phyloP scores from a whole-genome alignment of 1,140 invertebrate genomes.

The Diabrotica virgifera region DNA sequence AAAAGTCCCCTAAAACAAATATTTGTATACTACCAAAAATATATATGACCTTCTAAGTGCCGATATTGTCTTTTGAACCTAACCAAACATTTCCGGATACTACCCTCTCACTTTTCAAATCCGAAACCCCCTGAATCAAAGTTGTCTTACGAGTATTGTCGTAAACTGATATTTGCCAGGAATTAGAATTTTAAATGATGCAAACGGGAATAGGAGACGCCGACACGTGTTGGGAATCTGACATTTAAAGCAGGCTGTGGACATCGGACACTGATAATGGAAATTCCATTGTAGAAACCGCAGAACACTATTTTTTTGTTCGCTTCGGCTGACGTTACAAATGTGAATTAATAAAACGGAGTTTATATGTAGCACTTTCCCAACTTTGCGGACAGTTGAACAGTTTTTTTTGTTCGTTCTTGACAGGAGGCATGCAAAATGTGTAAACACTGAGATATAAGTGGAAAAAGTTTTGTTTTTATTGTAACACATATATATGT shows the following conservation, averaged over 20 bases:
- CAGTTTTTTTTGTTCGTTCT: conserved; percentile 1
- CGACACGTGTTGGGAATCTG: not conserved
- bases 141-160: conserved; percentile 6
- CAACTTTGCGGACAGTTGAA: not conserved
- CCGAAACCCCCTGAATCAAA: not conserved
- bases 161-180: not conserved
- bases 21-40: no score
- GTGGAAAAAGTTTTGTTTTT: not conserved
- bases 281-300: conserved; percentile 5
- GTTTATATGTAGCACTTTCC: not conserved
- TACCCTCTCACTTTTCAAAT: not conserved
- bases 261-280: not conserved
- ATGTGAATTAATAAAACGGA: conserved; percentile 1
- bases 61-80: no score
- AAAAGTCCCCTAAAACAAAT: no score
- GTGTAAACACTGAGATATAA: not conserved
- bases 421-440: not conserved
- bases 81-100: no score
- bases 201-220: not conserved
- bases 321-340: conserved; percentile 1
- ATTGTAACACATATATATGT: no score
- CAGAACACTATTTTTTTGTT: not conserved
- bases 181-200: conserved; percentile 3
- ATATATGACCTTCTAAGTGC: no score
- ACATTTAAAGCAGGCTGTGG: not conserved